Conservation (phyloP, 2,888 invertebrate species). For the Pseudanteris insignis region DNA sequence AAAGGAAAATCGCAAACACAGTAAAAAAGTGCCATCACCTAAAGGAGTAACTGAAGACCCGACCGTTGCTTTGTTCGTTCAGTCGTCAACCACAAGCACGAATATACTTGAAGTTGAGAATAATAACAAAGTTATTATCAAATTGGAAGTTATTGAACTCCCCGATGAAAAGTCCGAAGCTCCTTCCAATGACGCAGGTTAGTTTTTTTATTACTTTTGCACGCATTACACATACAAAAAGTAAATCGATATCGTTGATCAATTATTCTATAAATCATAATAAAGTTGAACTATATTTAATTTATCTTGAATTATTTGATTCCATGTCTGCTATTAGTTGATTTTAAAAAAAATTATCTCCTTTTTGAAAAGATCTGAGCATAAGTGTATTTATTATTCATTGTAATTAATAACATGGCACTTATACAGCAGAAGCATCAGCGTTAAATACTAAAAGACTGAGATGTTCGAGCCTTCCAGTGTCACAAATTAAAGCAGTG, state of each 20-base stretch:
- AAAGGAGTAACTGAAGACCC: slow-evolving; percentile 26
- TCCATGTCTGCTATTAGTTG: too few species aligned
- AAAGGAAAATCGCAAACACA: slow-evolving; percentile 29
- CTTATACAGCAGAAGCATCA: slow-evolving; percentile 27
- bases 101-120: slow-evolving; percentile 44
- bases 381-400: too few species aligned
- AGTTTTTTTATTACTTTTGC: too few species aligned
- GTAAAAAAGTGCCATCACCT: slow-evolving; percentile 35
- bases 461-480: slow-evolving; percentile 64
- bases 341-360: too few species aligned
- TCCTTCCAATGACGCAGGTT: slow-evolving; percentile 25
- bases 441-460: slow-evolving; percentile 56
- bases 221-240: too few species aligned
- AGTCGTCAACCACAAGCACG: slow-evolving; percentile 20
- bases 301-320: too few species aligned
- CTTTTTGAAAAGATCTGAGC: too few species aligned
- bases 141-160: slow-evolving; percentile 36
- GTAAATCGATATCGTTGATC: too few species aligned
- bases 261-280: too few species aligned
- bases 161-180: slow-evolving; percentile 28
- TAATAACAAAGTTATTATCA: slow-evolving; percentile 44
- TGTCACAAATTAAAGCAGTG: slow-evolving; percentile 59
- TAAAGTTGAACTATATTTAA: too few species aligned
- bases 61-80: slow-evolving; percentile 14
- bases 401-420: slow-evolving; percentile 2